Base-by-base conservation (phyloP, 2,888 invertebrate genomes). In the Idaea biselata region DNA sequence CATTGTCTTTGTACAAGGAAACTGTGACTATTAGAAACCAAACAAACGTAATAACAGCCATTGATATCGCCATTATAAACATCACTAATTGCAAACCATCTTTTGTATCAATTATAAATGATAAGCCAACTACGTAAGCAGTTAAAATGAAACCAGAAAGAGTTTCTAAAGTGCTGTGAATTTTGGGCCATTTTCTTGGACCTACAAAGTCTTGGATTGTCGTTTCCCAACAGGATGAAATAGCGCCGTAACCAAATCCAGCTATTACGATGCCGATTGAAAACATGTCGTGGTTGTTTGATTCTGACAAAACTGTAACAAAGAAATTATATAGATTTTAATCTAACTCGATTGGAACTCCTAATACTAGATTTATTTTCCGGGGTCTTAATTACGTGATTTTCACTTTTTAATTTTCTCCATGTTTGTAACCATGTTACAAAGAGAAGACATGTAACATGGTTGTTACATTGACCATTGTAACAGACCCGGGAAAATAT, bases 231-330 rank as follows among this genome's bases (percentile, higher is more conserved):
- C 93, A 87, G 7, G 88, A 93, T 0, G 83, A 83, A 3, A 91
- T 76, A 8, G 92, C 90, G 1, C 93, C 93, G 66, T 90, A 93
- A 1, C 93, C 93, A 32, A 93, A 80, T 0, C 93, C 93, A 44
- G 91, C 91, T 58, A 93, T 80, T 1, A 93, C 86, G 65, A 93
- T 91, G 18, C 92, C 93, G 58, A 93, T 86, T 1, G 92, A 89
- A 68, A 92, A 89, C 56, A 83, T 81, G 65, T 93, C 93, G 68
- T 93, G 89, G 63, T 83, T 88, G 60, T 77, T 79, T 1, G 89
- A 86, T 67, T 77, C 78, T 16, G 91, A 82, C 68, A 91, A 75
- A 53, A 89, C 91, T 92, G 82, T 56, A 84, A 84, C 72, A 69
- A 64, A 63, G 61, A 69, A 57, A 58, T 25, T 44, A n/a, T n/a